phyloP scores from a whole-genome alignment of 2,797 vertebrate genomes.

The Sphenopsis melanotis region DNA sequence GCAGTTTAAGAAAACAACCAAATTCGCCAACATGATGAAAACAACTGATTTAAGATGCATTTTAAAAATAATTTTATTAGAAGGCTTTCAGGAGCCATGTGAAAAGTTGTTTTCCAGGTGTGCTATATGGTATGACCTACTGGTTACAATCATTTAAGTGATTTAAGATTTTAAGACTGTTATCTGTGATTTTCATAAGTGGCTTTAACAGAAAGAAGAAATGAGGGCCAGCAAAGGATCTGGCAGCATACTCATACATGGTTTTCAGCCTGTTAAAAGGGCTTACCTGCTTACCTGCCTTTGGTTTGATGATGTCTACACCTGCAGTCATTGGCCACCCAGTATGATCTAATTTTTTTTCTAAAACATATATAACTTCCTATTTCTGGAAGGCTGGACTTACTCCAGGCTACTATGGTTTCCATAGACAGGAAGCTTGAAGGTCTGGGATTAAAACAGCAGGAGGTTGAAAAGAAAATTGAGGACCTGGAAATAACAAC shows the following conservation, averaged over 20 bases:
- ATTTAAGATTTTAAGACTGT: not conserved
- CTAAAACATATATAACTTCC: not conserved
- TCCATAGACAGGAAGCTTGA: constrained; percentile 52
- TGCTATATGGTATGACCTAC: not conserved
- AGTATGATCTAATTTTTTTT: constrained; percentile 11
- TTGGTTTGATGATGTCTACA: not conserved
- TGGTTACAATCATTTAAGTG: not conserved
- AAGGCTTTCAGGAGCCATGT: not conserved
- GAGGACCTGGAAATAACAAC: constrained; percentile 51
- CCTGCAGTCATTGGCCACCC: not conserved
- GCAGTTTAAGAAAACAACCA: not conserved
- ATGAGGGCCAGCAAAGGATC: not conserved
- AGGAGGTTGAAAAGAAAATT: constrained; percentile 56
- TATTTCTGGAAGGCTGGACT: constrained; percentile 29
- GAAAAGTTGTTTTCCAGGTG: not conserved
- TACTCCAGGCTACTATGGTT: constrained; percentile 51
- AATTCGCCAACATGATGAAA: not conserved
- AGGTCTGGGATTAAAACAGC: constrained; percentile 50
- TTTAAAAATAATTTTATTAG: not conserved
- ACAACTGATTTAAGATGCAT: not conserved
- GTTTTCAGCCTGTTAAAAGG: not conserved
- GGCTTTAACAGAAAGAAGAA: not conserved
- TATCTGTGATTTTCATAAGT: not conserved
- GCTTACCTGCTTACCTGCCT: not conserved
- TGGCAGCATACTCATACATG: not conserved